A percentile compares a stretch with the other conserved stretches of the same genome.
phyloP scores from a whole-genome alignment of 2,797 vertebrate species.

The Mareca penelope region DNA sequence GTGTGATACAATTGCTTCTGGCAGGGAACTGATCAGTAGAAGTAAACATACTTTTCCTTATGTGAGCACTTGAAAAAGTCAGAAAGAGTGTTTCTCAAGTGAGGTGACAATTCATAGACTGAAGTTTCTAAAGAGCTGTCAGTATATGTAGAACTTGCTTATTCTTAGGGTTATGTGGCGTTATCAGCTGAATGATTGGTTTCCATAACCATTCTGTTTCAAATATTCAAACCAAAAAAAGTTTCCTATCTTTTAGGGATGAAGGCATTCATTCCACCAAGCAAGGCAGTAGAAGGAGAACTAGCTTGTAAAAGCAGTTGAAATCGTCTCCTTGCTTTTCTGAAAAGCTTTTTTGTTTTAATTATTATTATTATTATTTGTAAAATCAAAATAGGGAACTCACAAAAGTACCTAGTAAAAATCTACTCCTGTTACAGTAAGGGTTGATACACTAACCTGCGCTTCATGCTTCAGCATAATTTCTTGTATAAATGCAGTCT shows the following conservation, averaged over 20 bases:
- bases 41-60: neutral
- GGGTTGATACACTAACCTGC: neutral
- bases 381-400: neutral
- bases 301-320: neutral
- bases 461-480: neutral
- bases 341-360: neutral
- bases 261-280: neutral
- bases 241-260: neutral
- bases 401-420: neutral
- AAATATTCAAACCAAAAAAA: neutral
- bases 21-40: neutral
- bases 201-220: neutral
- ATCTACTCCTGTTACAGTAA: neutral
- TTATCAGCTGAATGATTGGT: neutral
- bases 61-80: neutral
- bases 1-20: neutral
- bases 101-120: neutral
- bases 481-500: neutral
- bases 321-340: neutral
- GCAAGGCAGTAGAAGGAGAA: neutral
- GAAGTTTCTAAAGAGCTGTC: neutral
- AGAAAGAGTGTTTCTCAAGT: neutral
- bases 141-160: neutral
- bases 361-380: neutral
- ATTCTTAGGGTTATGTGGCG: neutral